Conservation (phyloP, 2,113 vertebrate genomes). For the Carollia perspicillata region DNA sequence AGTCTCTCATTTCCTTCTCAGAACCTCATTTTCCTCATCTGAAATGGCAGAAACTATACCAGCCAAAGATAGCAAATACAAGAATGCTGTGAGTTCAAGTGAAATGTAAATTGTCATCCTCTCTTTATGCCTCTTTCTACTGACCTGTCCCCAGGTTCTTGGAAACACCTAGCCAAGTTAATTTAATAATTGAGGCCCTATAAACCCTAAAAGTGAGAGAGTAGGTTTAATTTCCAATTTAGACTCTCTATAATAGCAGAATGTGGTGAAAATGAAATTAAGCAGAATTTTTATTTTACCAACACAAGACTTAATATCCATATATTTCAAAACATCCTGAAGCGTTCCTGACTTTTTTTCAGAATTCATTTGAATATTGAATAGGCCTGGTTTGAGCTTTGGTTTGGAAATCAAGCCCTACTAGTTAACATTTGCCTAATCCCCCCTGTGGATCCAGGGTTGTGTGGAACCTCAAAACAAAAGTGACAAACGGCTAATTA, state of each 20-base stretch:
- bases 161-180: neutral
- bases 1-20: neutral
- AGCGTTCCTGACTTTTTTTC: neutral
- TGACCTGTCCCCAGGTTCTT: neutral
- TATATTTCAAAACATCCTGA: constrained; percentile 5
- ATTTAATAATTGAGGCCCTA: neutral
- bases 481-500: constrained; percentile 61
- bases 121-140: neutral
- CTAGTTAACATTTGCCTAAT: constrained; percentile 69
- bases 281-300: neutral
- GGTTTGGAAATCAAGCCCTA: constrained; percentile 59
- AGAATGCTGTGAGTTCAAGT: neutral
- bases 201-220: neutral
- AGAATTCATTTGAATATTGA: constrained; percentile 25
- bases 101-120: neutral
- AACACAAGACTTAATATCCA: neutral
- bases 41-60: neutral
- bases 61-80: neutral
- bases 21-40: neutral
- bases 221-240: neutral
- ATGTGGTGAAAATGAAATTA: neutral
- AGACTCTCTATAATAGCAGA: neutral
- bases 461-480: constrained; percentile 61
- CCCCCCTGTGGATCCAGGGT: constrained; percentile 43
- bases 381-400: constrained; percentile 39